These are phyloP conservation scores for Sebastes diploproa DNA, from an alignment of 2,797 vertebrate genomes.

Conservation along the genomic window DNA sequence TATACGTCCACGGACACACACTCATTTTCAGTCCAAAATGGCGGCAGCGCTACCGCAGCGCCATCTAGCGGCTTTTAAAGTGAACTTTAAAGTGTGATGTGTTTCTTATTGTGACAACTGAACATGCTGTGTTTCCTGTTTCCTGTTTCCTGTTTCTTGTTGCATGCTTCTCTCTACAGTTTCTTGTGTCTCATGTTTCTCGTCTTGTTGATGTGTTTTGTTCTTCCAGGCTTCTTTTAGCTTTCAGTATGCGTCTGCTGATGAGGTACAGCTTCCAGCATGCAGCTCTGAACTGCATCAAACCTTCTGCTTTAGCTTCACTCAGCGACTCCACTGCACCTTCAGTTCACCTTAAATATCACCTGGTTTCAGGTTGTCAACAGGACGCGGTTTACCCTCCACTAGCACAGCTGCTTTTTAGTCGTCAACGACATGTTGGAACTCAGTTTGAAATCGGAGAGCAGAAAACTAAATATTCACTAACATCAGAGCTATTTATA, in stretches of 20 bases:
- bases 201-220: conserved; percentile 75
- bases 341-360: conserved; percentile 13
- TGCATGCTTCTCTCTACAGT: neutral
- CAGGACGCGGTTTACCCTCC: no score
- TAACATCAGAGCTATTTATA: neutral
- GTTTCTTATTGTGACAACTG: neutral
- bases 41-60: no score
- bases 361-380: neutral
- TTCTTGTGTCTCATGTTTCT: conserved; percentile 40
- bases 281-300: conserved; percentile 64
- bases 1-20: no score
- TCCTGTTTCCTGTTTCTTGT: neutral
- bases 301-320: conserved; percentile 71
- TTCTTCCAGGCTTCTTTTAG: conserved; percentile 84
- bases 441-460: neutral
- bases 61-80: no score
- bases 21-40: no score
- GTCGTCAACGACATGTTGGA: no score
- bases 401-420: no score
- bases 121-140: neutral
- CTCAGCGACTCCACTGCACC: conserved; percentile 47
- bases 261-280: conserved; percentile 83
- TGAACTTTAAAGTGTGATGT: neutral
- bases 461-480: neutral
- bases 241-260: conserved; percentile 78